Evolutionary conservation across 1,140 invertebrate genomes (phyloP).

Genomic region (Drosophila mauritiana): DNA sequence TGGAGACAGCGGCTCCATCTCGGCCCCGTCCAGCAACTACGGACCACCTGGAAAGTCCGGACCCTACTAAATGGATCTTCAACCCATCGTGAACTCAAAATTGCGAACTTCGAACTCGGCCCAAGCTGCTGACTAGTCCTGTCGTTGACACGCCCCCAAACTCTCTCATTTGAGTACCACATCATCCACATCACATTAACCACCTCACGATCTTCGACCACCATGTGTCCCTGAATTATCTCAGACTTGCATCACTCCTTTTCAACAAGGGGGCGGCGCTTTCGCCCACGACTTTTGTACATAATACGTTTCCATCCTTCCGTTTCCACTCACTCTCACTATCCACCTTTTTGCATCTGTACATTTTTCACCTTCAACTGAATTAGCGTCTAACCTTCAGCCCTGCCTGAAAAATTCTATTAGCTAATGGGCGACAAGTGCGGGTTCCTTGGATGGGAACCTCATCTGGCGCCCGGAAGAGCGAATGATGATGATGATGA

Average conservation of each 20-base stretch:
- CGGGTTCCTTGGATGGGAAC: conserved; percentile 60
- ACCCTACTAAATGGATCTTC: conserved; percentile 69
- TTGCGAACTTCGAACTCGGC: conserved; percentile 68
- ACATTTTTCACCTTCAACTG: conserved; percentile 20
- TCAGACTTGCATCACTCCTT: conserved; percentile 6
- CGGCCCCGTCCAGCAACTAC: conserved; percentile 87
- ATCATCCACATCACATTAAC: conserved; percentile 42
- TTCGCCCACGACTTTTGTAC: conserved; percentile 73
- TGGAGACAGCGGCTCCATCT: conserved; percentile 84
- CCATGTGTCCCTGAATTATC: conserved; percentile 16
- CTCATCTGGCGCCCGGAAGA: conserved; percentile 56
- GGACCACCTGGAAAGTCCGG: conserved; percentile 87
- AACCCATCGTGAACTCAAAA: conserved; percentile 14
- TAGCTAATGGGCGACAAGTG: conserved; percentile 71
- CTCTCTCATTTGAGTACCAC: conserved; percentile 27
- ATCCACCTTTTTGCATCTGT: conserved; percentile 13
- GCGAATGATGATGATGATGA: conserved; percentile 47
- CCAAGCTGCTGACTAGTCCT: conserved; percentile 83
- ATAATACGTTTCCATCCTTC: conserved; percentile 58
- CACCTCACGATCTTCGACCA: conserved; percentile 37
- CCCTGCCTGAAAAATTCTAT: conserved; percentile 46
- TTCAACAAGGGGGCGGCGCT: conserved; percentile 30
- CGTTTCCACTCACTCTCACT: conserved; percentile 1
- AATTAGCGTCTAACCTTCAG: conserved; percentile 25
- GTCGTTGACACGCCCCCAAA: conserved; percentile 68